These are phyloP conservation scores for Dexiosoma caninum DNA, from an alignment of 2,888 invertebrate species.

Conservation along the genomic window DNA sequence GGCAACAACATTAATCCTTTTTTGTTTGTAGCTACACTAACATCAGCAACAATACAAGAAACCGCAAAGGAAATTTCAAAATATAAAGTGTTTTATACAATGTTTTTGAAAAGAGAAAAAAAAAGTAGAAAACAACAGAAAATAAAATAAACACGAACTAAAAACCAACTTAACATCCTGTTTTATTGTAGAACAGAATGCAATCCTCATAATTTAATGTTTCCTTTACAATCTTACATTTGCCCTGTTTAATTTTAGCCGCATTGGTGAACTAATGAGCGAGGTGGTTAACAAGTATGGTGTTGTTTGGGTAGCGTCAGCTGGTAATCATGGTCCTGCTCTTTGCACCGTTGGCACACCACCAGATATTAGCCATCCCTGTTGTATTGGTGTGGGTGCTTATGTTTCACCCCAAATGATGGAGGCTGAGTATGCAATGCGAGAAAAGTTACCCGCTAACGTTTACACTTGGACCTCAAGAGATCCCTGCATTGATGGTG, in stretches of 20 bases:
- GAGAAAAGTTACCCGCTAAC: conserved; percentile 88
- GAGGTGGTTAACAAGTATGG: conserved; percentile 94
- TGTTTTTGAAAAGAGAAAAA: conserved; percentile 17
- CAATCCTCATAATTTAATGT: conserved; percentile 41
- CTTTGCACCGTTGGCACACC: conserved; percentile 94
- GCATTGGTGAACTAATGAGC: conserved; percentile 90
- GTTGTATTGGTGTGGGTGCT: conserved; percentile 94
- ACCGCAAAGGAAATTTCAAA: conserved; percentile 61
- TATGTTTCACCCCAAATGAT: conserved; percentile 99
- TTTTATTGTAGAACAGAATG: background rate
- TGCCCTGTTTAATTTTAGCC: conserved; percentile 73
- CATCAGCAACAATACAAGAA: conserved; percentile 5
- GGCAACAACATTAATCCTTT: conserved; percentile 7
- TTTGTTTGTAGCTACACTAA: background rate
- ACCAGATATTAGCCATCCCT: conserved; percentile 89
- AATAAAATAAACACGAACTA: background rate
- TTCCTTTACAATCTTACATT: conserved; percentile 33
- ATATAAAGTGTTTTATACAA: conserved; percentile 48
- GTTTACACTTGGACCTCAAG: conserved; percentile 96
- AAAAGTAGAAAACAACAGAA: background rate
- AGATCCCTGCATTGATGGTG: conserved; percentile 93
- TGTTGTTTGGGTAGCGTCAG: conserved; percentile 94
- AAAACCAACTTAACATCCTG: conserved; percentile 33
- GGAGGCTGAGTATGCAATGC: conserved; percentile 94
- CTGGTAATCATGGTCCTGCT: conserved; percentile 88